These are phyloP conservation scores for Galbula dea DNA, from an alignment of 2,113 vertebrate species.

Conservation along the genomic window DNA sequence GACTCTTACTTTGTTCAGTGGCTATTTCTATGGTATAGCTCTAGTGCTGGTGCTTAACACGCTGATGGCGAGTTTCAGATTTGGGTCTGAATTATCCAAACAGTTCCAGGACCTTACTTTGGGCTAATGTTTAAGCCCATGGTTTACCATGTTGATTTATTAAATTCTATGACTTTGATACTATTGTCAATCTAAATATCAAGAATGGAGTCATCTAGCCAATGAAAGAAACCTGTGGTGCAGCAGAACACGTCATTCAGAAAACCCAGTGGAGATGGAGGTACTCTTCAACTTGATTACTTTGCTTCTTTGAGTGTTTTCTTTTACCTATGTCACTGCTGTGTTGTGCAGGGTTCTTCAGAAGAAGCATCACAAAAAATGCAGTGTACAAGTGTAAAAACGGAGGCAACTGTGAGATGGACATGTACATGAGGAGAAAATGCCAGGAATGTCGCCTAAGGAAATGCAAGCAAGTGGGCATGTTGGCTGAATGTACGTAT, in stretches of 20 bases:
- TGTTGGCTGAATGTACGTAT: slow-evolving; percentile 98
- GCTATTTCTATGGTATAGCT: neutral
- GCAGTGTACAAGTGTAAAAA: slow-evolving; percentile 98
- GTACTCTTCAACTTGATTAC: neutral
- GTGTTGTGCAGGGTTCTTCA: slow-evolving; percentile 87
- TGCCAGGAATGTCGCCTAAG: slow-evolving; percentile 95
- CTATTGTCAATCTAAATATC: neutral
- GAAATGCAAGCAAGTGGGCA: slow-evolving; percentile 97
- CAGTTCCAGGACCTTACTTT: neutral
- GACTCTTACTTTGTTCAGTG: accelerated
- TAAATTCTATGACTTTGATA: neutral
- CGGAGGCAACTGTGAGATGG: slow-evolving; percentile 97
- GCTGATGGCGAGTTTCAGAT: neutral
- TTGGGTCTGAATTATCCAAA: neutral
- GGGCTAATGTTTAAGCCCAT: neutral
- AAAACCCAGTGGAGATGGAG: neutral
- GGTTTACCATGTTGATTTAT: neutral
- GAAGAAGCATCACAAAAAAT: slow-evolving; percentile 98
- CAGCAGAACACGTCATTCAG: neutral
- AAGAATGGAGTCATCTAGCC: neutral
- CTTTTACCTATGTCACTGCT: neutral
- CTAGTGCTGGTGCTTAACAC: neutral
- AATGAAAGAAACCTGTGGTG: neutral
- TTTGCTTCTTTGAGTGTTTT: slow-evolving; percentile 6
- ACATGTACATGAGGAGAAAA: slow-evolving; percentile 99